These are phyloP conservation scores for Corythaeola cristata DNA, from an alignment of 2,113 vertebrate species.

Conservation along the genomic window DNA sequence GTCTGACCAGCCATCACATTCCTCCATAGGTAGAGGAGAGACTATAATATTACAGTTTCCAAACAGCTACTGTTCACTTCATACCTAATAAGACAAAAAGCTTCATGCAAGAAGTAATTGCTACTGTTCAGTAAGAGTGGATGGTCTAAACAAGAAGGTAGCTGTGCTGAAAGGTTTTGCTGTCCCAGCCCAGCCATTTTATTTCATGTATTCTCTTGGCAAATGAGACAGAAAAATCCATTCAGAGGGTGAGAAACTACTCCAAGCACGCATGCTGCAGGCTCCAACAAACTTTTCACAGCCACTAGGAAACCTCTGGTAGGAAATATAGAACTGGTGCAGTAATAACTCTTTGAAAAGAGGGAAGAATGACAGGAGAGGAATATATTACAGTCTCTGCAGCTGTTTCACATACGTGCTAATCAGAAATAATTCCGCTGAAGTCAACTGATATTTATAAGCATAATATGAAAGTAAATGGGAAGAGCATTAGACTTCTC, in stretches of 20 bases:
- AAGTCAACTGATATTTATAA: neutral
- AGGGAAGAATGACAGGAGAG: neutral
- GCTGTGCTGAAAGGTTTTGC: neutral
- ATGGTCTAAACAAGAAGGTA: neutral
- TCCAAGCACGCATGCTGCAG: neutral
- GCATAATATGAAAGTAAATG: neutral
- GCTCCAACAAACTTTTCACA: neutral
- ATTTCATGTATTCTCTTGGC: neutral
- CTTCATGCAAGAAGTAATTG: neutral
- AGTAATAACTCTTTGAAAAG: neutral
- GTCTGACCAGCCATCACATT: neutral
- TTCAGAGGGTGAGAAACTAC: neutral
- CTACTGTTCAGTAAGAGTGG: neutral
- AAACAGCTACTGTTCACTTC: neutral
- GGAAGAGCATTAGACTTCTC: neutral
- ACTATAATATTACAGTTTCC: neutral
- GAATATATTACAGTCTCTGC: neutral
- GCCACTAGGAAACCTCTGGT: neutral
- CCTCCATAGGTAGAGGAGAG: neutral
- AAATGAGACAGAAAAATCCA: neutral
- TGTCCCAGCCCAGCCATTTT: neutral
- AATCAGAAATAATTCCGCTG: neutral
- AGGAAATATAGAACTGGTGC: neutral
- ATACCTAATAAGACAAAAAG: neutral
- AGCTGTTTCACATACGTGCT: neutral